Percentiles rank a stretch among this genome's conserved stretches.
phyloP scores from a whole-genome alignment of 2,113 vertebrate species.

The Esox niger region DNA sequence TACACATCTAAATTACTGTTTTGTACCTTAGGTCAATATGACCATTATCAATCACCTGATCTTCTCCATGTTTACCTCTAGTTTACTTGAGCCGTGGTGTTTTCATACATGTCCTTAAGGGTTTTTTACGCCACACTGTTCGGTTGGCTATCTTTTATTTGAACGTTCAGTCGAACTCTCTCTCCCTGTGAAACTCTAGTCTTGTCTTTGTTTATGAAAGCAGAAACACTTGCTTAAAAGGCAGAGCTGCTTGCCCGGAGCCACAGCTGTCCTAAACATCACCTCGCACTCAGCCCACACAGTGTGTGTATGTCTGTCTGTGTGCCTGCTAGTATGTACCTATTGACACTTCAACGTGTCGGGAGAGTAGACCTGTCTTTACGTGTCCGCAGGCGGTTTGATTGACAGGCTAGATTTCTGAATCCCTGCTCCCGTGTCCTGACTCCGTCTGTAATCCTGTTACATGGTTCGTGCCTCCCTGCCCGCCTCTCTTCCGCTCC shows the following conservation, averaged over 20 bases:
- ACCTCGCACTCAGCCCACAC: slow-evolving; percentile 1
- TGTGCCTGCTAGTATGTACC: background rate
- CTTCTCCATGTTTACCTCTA: background rate
- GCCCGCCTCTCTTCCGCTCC: background rate
- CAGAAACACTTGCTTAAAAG: background rate
- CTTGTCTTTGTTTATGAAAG: background rate
- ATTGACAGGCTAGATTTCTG: slow-evolving; percentile 9
- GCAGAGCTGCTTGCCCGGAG: background rate
- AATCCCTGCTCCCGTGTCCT: slow-evolving; percentile 8
- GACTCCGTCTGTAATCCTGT: background rate
- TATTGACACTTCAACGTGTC: background rate
- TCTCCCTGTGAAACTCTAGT: background rate
- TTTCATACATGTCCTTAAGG: background rate
- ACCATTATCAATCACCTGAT: background rate
- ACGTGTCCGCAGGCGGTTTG: background rate
- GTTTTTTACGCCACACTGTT: background rate
- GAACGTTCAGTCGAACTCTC: background rate
- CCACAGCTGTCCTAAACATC: background rate
- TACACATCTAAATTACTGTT: slow-evolving; percentile 3
- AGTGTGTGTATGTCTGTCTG: slow-evolving; percentile 1
- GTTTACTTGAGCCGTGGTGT: background rate
- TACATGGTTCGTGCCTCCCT: slow-evolving; percentile 6
- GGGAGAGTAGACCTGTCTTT: background rate
- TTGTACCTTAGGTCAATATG: background rate
- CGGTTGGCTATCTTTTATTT: background rate